These are phyloP conservation scores for Sympetrum striolatum DNA, from an alignment of 2,888 invertebrate species.

Conservation along the genomic window DNA sequence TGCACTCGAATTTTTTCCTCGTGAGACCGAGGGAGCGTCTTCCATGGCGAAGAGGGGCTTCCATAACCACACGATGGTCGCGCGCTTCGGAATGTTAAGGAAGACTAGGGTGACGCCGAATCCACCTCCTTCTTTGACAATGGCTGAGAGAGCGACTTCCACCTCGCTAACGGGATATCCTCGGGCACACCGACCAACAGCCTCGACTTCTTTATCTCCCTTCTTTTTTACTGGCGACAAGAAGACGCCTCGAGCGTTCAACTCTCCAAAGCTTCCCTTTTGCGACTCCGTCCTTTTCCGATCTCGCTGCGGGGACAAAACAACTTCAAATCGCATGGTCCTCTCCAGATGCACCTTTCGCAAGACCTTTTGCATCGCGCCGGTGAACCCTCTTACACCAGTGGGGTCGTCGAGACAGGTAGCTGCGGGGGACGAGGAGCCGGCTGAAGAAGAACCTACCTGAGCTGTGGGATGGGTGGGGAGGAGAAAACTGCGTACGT, in stretches of 20 bases:
- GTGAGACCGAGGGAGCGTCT: neutral
- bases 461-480: neutral
- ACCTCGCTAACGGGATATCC: slow-evolving; percentile 22
- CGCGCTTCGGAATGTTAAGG: slow-evolving; percentile 9
- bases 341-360: neutral
- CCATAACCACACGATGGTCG: neutral
- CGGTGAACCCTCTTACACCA: neutral
- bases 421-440: neutral
- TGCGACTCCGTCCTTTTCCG: neutral
- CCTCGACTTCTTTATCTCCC: neutral
- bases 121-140: neutral
- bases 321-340: neutral
- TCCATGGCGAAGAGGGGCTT: neutral
- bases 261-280: neutral
- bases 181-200: neutral
- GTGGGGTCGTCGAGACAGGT: neutral
- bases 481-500: neutral
- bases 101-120: neutral
- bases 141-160: neutral
- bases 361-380: neutral
- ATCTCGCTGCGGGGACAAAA: neutral
- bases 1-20: neutral
- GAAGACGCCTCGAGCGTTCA: neutral
- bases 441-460: neutral
- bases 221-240: neutral